phyloP scores from a whole-genome alignment of 2,888 invertebrate genomes.

The Drosophila phalerata region DNA sequence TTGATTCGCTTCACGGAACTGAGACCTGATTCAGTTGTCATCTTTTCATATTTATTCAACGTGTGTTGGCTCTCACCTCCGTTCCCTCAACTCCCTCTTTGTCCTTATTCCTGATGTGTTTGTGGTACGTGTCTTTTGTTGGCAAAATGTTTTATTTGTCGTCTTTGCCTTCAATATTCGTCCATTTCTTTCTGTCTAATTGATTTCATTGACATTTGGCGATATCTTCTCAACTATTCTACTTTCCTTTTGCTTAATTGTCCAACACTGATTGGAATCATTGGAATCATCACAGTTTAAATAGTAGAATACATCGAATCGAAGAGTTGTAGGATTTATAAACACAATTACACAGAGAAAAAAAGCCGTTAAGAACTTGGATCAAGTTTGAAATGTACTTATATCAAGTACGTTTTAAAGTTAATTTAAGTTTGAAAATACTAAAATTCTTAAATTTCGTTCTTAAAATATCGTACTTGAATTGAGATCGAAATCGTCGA shows the following conservation, averaged over 20 bases:
- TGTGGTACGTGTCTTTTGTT: constrained; percentile 57
- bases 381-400: too few species aligned
- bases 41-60: constrained; percentile 54
- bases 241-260: constrained; percentile 35
- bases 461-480: too few species aligned
- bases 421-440: too few species aligned
- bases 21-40: constrained; percentile 39
- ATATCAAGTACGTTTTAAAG: too few species aligned
- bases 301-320: neutral
- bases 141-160: constrained; percentile 39
- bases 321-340: neutral
- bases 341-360: constrained; percentile 5
- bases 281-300: too few species aligned
- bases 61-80: constrained; percentile 32
- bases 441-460: too few species aligned
- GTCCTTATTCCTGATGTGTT: constrained; percentile 20
- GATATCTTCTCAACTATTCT: constrained; percentile 19
- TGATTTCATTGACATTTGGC: constrained; percentile 59
- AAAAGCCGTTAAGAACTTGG: too few species aligned
- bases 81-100: neutral
- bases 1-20: constrained; percentile 45
- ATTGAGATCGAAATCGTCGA: too few species aligned
- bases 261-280: constrained; percentile 27
- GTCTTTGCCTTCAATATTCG: constrained; percentile 18
- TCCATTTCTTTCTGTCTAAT: constrained; percentile 48